Evolutionary conservation across 2,113 vertebrate genomes (phyloP), one percentile per base, ranked within the genome.

Genomic region (Semicossyphus pulcher): DNA sequence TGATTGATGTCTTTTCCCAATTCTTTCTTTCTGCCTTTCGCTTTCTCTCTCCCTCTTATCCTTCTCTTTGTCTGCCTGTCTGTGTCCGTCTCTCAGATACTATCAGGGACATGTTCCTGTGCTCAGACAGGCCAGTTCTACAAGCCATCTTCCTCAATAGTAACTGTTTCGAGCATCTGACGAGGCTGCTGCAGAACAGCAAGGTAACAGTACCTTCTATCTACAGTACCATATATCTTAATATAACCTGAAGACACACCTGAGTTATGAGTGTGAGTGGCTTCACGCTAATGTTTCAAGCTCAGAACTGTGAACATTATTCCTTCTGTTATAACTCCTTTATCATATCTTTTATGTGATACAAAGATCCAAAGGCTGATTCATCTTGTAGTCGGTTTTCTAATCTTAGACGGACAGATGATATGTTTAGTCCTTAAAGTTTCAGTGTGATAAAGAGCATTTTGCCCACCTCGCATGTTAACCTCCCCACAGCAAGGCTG

Each of bases 101-200:
- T 64, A 96, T 99, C 93, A 96, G 96, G 86, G 95, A 96, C 85
- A 99, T 99, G 97, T 95, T 99, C 89, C 94, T 97, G 89, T 99
- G 97, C 79, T 93, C 94, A n/a, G 98, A 99, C 84, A 94, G 96
- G 57, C 97, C 98, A 18, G 97, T 99, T 69, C 94, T 99, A 56
- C 98, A 99, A 92, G 97, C 98, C 68, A 96, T 98, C 94, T 99
- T 99, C 91, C 96, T 99, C 86, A 99, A 98, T 81, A 99, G 98
- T 74, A 99, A 99, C 92, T 99, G 97, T 83, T 99, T 99, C 83
- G 97, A 99, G 89, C 98, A 99, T 90, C 95, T 99, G 76, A 98
- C 95, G 59, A 92, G 98, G 57, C 94, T 99, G 51, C 89, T 99
- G 69, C 98, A 99, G 91, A 99, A 99, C 89, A 99, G 97, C 94